Evolutionary conservation across 2,113 vertebrate genomes (phyloP).

Genomic region (Phalacrocorax aristotelis): DNA sequence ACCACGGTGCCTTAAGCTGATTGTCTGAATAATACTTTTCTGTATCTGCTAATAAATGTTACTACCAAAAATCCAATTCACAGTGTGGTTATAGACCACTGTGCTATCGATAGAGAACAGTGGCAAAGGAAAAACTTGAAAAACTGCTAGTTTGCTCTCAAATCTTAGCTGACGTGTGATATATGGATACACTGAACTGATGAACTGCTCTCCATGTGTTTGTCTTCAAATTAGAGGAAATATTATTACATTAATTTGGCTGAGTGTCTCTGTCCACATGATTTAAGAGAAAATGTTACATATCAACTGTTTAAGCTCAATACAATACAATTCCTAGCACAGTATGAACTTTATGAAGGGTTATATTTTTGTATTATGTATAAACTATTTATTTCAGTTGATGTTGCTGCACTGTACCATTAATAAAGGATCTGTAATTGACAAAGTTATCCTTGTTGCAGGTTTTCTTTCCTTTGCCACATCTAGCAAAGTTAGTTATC

Average conservation of each 20-base stretch:
- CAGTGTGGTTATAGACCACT: neutral
- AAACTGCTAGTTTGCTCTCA: neutral
- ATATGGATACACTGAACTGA: neutral
- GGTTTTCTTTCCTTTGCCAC: neutral
- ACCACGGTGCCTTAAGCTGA: slow-evolving; percentile 35
- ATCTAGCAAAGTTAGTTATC: neutral
- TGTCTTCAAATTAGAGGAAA: neutral
- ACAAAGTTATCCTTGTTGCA: neutral
- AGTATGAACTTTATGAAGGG: neutral
- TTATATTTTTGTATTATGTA: slow-evolving; percentile 62
- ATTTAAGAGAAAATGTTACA: neutral
- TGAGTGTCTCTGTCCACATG: neutral
- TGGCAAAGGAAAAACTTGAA: neutral
- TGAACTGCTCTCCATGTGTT: neutral
- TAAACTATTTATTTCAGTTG: slow-evolving; percentile 4
- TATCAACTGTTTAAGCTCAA: neutral
- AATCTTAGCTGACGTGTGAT: neutral
- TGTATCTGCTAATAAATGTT: neutral
- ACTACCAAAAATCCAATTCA: neutral
- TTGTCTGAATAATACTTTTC: neutral
- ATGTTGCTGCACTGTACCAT: neutral
- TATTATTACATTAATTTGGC: neutral
- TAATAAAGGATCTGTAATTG: slow-evolving; percentile 34
- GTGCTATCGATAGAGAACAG: neutral
- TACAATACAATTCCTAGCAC: neutral